A percentile compares a stretch with the other conserved stretches of the same genome.
These are phyloP conservation scores for Acanthosoma haemorrhoidale DNA, from an alignment of 2,888 invertebrate genomes.

Conservation along the genomic window DNA sequence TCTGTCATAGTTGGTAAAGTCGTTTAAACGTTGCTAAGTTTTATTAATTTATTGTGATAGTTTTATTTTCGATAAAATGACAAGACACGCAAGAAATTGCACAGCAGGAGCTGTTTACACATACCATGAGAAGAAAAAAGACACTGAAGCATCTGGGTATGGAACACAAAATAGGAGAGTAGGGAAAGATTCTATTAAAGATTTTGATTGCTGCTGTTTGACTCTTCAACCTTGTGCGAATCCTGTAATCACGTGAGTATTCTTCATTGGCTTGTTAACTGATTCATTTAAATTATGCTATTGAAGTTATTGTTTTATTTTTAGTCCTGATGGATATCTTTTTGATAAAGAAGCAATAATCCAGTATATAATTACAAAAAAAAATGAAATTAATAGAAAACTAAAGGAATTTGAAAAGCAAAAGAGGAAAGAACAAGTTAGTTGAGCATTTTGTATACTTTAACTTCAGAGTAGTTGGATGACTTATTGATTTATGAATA, in stretches of 20 bases:
- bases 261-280: neutral
- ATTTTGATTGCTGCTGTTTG: conserved; percentile 95
- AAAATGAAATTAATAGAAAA: conserved; percentile 81
- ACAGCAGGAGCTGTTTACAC: conserved; percentile 98
- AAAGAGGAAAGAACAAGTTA: conserved; percentile 65
- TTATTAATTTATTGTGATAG: no score
- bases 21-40: no score
- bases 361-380: conserved; percentile 90
- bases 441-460: no score
- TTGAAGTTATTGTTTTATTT: neutral
- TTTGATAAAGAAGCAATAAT: conserved; percentile 96
- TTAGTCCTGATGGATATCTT: conserved; percentile 77
- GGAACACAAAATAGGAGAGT: conserved; percentile 79
- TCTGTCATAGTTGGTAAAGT: no score
- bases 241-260: conserved; percentile 76
- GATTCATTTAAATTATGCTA: neutral
- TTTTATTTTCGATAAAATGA: conserved; percentile 62
- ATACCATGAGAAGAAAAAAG: conserved; percentile 95
- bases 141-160: conserved; percentile 90
- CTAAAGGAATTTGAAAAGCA: conserved; percentile 89
- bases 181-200: conserved; percentile 90
- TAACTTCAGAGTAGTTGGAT: no score
- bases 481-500: no score
- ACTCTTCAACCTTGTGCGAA: conserved; percentile 93
- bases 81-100: conserved; percentile 94